Evolutionary conservation across 2,113 vertebrate species (phyloP).

Genomic region (Mobula birostris): DNA sequence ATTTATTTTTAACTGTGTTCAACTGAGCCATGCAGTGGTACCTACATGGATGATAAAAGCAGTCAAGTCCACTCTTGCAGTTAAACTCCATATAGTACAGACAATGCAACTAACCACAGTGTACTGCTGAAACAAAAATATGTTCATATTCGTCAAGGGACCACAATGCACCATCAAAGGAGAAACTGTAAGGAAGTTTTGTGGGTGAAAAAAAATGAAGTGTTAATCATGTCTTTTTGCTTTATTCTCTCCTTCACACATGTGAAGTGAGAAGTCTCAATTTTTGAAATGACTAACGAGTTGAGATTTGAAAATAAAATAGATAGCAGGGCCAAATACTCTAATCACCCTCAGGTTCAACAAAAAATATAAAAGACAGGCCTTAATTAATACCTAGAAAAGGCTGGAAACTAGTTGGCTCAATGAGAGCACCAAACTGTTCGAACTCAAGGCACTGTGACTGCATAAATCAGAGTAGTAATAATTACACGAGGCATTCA

Average conservation of each 20-base stretch:
- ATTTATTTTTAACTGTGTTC: not conserved
- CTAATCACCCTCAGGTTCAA: not conserved
- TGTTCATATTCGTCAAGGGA: no score
- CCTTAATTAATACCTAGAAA: not conserved
- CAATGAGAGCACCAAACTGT: slow-evolving; percentile 26
- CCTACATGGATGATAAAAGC: not conserved
- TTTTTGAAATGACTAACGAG: not conserved
- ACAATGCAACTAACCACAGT: not conserved
- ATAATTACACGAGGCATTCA: slow-evolving; percentile 14
- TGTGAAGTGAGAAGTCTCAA: not conserved
- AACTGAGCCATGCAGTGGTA: not conserved
- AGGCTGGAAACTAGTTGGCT: slow-evolving; percentile 9
- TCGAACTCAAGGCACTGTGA: slow-evolving; percentile 33
- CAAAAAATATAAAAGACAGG: not conserved
- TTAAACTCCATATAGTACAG: not conserved
- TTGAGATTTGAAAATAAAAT: slow-evolving; percentile 4
- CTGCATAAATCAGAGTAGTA: not conserved
- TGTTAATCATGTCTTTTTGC: not conserved
- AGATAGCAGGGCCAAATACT: not conserved
- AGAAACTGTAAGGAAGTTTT: not conserved
- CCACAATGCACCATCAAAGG: not conserved
- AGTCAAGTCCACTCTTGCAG: not conserved
- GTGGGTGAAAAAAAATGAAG: not conserved
- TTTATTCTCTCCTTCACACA: not conserved
- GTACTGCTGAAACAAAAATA: not conserved